Conservation (phyloP, 1,140 invertebrate species). For the Elymnias hypermnestra region DNA sequence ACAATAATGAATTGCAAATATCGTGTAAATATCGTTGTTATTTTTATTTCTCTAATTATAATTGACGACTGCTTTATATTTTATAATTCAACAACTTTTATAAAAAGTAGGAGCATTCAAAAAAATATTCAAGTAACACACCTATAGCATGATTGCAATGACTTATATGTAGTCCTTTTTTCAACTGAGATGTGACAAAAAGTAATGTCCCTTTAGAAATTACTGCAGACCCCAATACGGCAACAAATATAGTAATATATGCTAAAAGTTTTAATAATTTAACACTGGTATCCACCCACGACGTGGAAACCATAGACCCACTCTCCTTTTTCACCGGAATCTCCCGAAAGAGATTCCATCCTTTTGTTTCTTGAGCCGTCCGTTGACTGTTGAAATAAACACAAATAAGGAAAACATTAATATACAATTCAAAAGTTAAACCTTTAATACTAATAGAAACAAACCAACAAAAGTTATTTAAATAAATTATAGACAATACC, state of each 20-base stretch:
- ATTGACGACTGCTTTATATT: too few relatives aligned
- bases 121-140: constrained; percentile 37
- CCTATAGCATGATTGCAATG: constrained; percentile 89
- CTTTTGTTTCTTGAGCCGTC: constrained; percentile 91
- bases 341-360: constrained; percentile 95
- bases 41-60: too few relatives aligned
- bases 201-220: constrained; percentile 90
- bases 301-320: constrained; percentile 89
- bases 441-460: too few relatives aligned
- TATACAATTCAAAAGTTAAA: not conserved
- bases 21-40: too few relatives aligned
- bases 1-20: too few relatives aligned
- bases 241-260: constrained; percentile 87
- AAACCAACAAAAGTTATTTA: too few relatives aligned
- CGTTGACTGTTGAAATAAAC: constrained; percentile 80
- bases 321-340: constrained; percentile 91
- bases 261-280: constrained; percentile 90
- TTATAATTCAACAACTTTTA: too few relatives aligned
- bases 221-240: constrained; percentile 87
- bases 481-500: too few relatives aligned
- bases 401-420: too few relatives aligned
- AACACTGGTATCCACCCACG: constrained; percentile 88
- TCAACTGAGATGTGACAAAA: constrained; percentile 93
- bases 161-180: constrained; percentile 81
- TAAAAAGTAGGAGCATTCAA: too few relatives aligned